Evolutionary conservation across 2,113 vertebrate genomes (phyloP).

Genomic region (Corythoichthys haematopterus): DNA sequence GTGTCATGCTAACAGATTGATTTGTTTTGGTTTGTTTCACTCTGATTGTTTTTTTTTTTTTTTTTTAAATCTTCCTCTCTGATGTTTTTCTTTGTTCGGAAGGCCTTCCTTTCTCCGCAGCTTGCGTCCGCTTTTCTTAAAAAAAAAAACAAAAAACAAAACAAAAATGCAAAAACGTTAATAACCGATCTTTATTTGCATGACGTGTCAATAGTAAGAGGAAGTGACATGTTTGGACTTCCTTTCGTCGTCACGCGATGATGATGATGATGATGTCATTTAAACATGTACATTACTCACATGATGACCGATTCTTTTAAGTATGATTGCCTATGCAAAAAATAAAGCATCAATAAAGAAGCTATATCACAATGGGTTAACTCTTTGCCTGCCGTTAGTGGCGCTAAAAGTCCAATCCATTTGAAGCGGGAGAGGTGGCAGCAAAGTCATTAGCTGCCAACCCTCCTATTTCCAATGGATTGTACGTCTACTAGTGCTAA

Average conservation of each 20-base stretch:
- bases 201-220: slow-evolving; percentile 10
- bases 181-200: slow-evolving; percentile 33
- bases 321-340: slow-evolving; percentile 87
- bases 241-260: slow-evolving; percentile 56
- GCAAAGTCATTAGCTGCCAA: too few species aligned
- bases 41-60: too few species aligned
- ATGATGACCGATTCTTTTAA: slow-evolving; percentile 79
- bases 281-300: slow-evolving; percentile 77
- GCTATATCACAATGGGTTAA: slow-evolving; percentile 77
- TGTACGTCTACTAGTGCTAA: too few species aligned
- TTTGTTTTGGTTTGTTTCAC: too few species aligned
- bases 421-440: too few species aligned
- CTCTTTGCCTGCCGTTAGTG: background rate
- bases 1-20: too few species aligned
- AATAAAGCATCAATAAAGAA: slow-evolving; percentile 87
- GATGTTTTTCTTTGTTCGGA: too few species aligned
- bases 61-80: too few species aligned
- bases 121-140: slow-evolving; percentile 12
- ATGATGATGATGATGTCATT: slow-evolving; percentile 59
- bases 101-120: too few species aligned
- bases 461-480: too few species aligned
- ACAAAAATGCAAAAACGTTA: slow-evolving; percentile 11
- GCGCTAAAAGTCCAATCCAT: background rate
- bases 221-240: slow-evolving; percentile 14
- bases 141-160: background rate